Evolutionary conservation across 2,797 vertebrate species (phyloP), one percentile per base, ranked within the genome.

Genomic region (Staurois parvus): DNA sequence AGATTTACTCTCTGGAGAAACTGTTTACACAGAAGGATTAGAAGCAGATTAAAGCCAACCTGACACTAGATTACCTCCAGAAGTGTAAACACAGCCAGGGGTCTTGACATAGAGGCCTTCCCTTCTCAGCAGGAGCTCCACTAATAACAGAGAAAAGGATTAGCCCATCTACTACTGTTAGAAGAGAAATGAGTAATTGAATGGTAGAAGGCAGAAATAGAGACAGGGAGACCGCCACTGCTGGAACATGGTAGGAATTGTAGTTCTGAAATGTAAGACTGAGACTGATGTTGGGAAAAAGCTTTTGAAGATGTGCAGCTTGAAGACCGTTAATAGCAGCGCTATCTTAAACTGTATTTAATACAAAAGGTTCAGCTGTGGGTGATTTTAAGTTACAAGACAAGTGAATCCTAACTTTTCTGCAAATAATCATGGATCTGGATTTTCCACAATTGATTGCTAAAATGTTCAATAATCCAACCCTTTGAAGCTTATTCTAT

Each of bases 1-100:
- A 91, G 90, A 90, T 94, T 92, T 90, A 91, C 92, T 88, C 90
- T 90, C 94, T 94, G 96, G 95, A 95, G 95, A 90, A 91, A 88
- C 86, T 98, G 97, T 98, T 97, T 96, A 96, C 96, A 93, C 89
- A 95, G 93, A 79, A 92, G 91, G 95, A 97, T 96, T 94, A 94
- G 92, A 91, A 92, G 90, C 92, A 95, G 97, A 97, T 98, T 96
- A 98, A 93, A 91, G 91, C 91, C 91, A 94, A 96, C 92, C 93
- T 88, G 91, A 94, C 91, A 93, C 95, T 92, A 90, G 95, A 95
- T 97, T 93, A 92, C 90, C 40, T 78, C 81, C 86, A 89, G 88
- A 80, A 92, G 73, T 89, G 93, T 96, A 95, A 94, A 94, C 91
- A 91, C 0, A 76, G 92, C 89, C 79, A 78, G 85, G 92, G 91